Base-by-base conservation (phyloP, 2,888 invertebrate species). In the Acanthosepion esculentum region DNA sequence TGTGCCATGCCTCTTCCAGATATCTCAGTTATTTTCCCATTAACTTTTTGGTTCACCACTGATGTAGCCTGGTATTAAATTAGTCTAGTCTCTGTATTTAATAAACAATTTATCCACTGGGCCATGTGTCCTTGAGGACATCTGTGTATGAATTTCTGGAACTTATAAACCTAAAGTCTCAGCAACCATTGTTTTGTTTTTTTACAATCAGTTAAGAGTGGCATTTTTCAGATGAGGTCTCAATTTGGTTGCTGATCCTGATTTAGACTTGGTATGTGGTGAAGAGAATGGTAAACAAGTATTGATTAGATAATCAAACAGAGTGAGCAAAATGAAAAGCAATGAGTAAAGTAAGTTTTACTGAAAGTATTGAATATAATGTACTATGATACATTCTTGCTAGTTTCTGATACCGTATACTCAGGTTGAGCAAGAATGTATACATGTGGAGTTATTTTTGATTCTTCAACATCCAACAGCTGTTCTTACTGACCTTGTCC, bases 381-480 rank as follows among this genome's bases (percentile, higher is more conserved):
- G 78, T 78, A 78, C n/a, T 78, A 78, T 18, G 78, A 33, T 78
- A 78, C 78, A 78, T 78, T 78, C 78, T 78, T 78, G 78, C n/a
- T n/a, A 12, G n/a, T n/a, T 78, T 78, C 78, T 33, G 78, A 78
- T 78, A n/a, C 78, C 15, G 12, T 78, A n/a, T 15, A 15, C 78
- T n/a, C 78, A 33, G 78, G 78, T 78, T 78, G 29, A 78, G 29
- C 78, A 78, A 78, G n/a, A 78, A 78, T 78, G 78, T n/a, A n/a
- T 78, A 33, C 78, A 12, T 33, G 78, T 78, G 78, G n/a, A 78
- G 78, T 33, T 78, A 78, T 78, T 78, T 78, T 78, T 78, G 78
- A 78, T n/a, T 78, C 78, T 78, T 78, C 78, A 78, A 29, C 78
- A 78, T 78, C 78, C 78, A 78, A 78, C 78, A 78, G 78, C 78